phyloP scores from a whole-genome alignment of 2,888 invertebrate species.

The Drosophila gaucha region DNA sequence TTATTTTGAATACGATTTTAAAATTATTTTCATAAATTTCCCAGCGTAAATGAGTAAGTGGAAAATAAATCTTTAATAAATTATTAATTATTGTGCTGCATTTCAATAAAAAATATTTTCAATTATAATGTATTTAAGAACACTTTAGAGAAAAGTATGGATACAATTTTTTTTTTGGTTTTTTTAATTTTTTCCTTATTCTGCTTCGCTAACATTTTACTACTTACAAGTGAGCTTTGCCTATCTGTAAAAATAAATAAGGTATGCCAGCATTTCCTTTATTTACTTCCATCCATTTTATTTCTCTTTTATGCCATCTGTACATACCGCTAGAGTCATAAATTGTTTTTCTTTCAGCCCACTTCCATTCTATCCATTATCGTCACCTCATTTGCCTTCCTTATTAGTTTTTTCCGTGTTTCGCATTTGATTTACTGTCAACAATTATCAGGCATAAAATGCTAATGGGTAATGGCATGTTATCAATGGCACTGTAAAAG shows the following conservation, averaged over 20 bases:
- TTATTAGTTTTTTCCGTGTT: conserved; percentile 31
- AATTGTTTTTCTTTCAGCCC: conserved; percentile 4
- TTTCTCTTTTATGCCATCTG: background rate
- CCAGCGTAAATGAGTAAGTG: no score
- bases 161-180: background rate
- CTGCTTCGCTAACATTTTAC: background rate
- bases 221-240: background rate
- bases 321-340: conserved; percentile 8
- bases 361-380: conserved; percentile 24
- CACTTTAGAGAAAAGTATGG: no score
- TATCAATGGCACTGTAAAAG: conserved; percentile 17
- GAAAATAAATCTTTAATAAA: background rate
- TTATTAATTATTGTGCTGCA: no score
- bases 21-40: no score
- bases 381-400: conserved; percentile 22
- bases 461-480: conserved; percentile 28
- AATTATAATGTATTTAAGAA: no score
- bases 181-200: background rate
- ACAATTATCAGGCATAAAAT: conserved; percentile 54
- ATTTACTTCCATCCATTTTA: background rate
- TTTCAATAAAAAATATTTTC: no score
- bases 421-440: conserved; percentile 42
- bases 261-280: background rate
- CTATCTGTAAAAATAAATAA: background rate
- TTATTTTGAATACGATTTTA: no score